Percentiles rank a stretch among this genome's conserved stretches.
phyloP scores from a whole-genome alignment of 2,113 vertebrate species.

The Trichechus manatus region DNA sequence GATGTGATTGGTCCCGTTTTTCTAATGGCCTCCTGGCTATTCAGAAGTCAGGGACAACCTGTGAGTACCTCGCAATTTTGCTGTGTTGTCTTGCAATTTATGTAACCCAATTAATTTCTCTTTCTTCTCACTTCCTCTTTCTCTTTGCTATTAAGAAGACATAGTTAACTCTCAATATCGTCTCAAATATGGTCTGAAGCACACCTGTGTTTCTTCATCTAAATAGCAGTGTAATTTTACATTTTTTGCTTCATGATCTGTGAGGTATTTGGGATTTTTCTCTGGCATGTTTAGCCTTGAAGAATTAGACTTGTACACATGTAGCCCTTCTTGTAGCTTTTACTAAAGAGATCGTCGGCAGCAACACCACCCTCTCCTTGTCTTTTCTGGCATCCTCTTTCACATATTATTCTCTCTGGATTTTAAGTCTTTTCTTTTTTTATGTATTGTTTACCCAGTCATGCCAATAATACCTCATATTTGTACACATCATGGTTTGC shows the following conservation, averaged over 20 bases:
- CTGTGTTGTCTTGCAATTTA: background rate
- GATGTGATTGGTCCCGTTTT: background rate
- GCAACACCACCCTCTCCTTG: background rate
- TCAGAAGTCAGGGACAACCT: background rate
- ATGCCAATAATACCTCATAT: background rate
- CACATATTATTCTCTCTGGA: background rate
- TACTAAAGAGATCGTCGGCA: too few relatives aligned
- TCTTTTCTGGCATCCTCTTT: background rate
- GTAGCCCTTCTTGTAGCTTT: accelerated
- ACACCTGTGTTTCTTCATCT: background rate
- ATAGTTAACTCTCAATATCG: background rate
- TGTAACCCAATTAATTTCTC: background rate
- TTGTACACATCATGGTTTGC: background rate
- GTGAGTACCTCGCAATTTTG: background rate
- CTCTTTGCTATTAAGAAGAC: background rate
- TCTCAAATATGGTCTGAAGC: background rate
- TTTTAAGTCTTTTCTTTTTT: background rate
- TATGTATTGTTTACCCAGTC: background rate
- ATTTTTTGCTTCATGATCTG: background rate
- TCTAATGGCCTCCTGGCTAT: background rate
- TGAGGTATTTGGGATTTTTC: background rate
- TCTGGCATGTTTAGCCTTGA: background rate
- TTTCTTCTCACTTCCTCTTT: background rate
- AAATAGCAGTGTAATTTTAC: background rate
- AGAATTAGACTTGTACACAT: background rate